Evolutionary conservation across 2,888 invertebrate species (phyloP).

Genomic region (Diogma glabrata): DNA sequence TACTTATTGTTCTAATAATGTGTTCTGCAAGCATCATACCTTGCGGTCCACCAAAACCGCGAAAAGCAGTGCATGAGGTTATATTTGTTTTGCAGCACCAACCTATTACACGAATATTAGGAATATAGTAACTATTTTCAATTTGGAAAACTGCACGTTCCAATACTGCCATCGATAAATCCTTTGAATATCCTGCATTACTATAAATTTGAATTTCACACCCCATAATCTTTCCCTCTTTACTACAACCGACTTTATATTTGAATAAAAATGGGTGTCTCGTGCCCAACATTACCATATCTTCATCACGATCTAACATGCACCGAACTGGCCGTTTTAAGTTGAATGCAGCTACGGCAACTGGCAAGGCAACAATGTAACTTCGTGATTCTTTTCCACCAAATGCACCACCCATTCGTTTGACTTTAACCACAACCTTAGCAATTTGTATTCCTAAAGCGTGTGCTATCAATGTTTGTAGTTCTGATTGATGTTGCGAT

Average conservation of each 20-base stretch:
- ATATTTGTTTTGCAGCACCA: constrained; percentile 78
- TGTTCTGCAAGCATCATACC: constrained; percentile 79
- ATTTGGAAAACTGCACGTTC: constrained; percentile 75
- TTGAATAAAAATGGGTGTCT: constrained; percentile 79
- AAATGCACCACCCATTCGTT: constrained; percentile 89
- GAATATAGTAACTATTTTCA: constrained; percentile 73
- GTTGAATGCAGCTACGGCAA: constrained; percentile 71
- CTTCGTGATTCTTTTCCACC: constrained; percentile 87
- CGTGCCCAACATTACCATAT: constrained; percentile 81
- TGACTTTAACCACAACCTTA: constrained; percentile 63
- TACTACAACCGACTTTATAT: constrained; percentile 72
- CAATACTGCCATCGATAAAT: constrained; percentile 57
- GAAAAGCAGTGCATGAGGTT: constrained; percentile 85
- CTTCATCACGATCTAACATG: constrained; percentile 88
- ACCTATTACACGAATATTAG: constrained; percentile 57
- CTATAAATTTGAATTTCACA: constrained; percentile 61
- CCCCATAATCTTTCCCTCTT: constrained; percentile 62
- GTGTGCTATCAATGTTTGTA: constrained; percentile 56
- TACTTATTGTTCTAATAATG: constrained; percentile 65
- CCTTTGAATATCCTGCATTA: constrained; percentile 74
- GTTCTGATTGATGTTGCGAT: constrained; percentile 72
- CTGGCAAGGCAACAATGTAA: constrained; percentile 53
- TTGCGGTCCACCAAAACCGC: constrained; percentile 87
- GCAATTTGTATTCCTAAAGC: constrained; percentile 61
- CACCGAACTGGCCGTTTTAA: constrained; percentile 67